Evolutionary conservation across 2,113 vertebrate species (phyloP), one percentile per base, ranked within the genome.

Genomic region (Arizona elegans): DNA sequence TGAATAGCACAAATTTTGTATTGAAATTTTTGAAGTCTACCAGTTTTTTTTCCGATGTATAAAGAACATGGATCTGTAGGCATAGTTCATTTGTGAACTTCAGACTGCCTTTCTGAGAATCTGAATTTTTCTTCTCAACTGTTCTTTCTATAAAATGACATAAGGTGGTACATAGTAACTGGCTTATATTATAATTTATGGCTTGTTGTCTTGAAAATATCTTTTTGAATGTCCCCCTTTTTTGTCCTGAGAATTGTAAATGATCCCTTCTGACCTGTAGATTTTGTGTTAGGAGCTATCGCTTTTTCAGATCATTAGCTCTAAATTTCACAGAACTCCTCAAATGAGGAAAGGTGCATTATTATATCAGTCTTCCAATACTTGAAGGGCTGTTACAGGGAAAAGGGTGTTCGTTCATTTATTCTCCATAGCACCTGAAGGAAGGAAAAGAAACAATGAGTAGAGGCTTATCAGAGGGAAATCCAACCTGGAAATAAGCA

Each of bases 11-110:
- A 97, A 97, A 96, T 96, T 96, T 90, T 97, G 97, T 96, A 97
- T 97, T 98, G 98, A 98, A 98, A 98, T 98, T 96, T 97, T 96
- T 97, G 97, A 94, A 96, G 96, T 95, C 96, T 97, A 97, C 94
- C 96, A 43, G 43, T 43, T 97, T 97, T 96, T 87, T 95, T 96
- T 97, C 97, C 95, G 96, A 94, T 97, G 97, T 97, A 97, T 94
- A 97, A 97, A 98, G 96, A 97, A 96, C 98, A 96, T 96, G 96
- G 95, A 96, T 96, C 97, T 97, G 97, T 94, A 96, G 96, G 6
- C 9, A 33, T 59, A 70, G 5, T 81, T 92, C 88, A 26, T 47
- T 56, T 47, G 19, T 88, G 59, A 89, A 85, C 53, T 29, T 56
- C 24, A 89, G 56, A 29, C 26, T 92, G 24, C 26, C 53, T 85